Evolutionary conservation across 2,888 invertebrate genomes (phyloP).

Genomic region (Chymomyza amoena): DNA sequence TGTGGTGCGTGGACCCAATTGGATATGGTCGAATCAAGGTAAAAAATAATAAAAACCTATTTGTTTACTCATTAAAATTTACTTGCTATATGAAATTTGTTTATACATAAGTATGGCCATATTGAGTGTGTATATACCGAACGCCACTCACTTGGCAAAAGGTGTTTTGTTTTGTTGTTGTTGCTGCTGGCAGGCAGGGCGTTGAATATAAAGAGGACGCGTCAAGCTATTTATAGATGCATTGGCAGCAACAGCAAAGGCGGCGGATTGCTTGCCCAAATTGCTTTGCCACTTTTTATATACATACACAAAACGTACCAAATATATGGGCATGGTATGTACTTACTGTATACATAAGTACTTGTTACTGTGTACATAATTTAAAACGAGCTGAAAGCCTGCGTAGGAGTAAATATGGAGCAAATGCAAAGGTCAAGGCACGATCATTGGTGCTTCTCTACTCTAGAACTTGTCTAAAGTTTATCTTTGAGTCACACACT

Average conservation of each 20-base stretch:
- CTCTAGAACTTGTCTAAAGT: too few species aligned
- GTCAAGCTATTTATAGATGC: constrained; percentile 55
- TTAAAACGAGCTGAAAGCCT: too few species aligned
- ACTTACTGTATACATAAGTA: background rate
- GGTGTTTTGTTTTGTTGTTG: background rate
- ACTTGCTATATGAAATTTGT: constrained; percentile 52
- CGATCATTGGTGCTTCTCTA: too few species aligned
- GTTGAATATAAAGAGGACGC: constrained; percentile 61
- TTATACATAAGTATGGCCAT: constrained; percentile 28
- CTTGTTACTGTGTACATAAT: background rate
- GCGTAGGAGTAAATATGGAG: too few species aligned
- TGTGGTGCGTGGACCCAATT: constrained; percentile 89
- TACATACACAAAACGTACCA: background rate
- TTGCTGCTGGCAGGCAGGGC: constrained; percentile 9
- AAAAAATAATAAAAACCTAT: constrained; percentile 42
- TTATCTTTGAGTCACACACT: too few species aligned
- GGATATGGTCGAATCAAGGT: constrained; percentile 90
- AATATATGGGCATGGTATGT: constrained; percentile 1
- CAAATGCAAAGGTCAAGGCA: too few species aligned
- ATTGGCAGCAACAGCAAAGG: constrained; percentile 38
- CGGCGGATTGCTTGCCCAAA: constrained; percentile 57
- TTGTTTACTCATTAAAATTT: constrained; percentile 52
- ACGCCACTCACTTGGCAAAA: constrained; percentile 33
- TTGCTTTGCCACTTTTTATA: constrained; percentile 27
- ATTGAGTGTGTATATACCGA: constrained; percentile 26